Base-by-base conservation (phyloP, 2,888 invertebrate species). In the Sinohyriopsis cumingii region DNA sequence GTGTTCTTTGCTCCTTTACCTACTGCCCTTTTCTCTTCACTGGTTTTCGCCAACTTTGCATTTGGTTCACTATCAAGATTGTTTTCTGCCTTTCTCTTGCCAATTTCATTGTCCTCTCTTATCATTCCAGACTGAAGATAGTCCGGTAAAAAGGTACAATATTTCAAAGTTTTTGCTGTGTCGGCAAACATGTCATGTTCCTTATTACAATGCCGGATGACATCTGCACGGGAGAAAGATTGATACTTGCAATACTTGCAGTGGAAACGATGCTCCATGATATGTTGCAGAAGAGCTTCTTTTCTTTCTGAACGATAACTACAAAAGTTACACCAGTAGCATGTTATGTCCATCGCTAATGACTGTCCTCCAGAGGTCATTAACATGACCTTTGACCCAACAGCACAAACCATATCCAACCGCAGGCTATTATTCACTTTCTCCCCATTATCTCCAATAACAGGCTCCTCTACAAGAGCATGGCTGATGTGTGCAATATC, bases 241-340 rank as follows among this genome's bases (percentile, higher is more conserved):
- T 86, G 84, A 57, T 81, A 86, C 19, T 75, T 71, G 66, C 86
- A 86, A 65, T 76, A 81, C 61, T 83, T 82, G 68, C 86, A 86
- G 56, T 82, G 79, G 67, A 86, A 86, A 9, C 85, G 69, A 67
- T 86, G 86, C n/a, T 82, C 81, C 70, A 83, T 73, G 12, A 83
- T 77, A 75, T 86, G 86, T 63, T 82, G 75, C 12, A 83, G 55
- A 0, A 86, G 72, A 45, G 65, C 70, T 3, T 73, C 68, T 67
- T 85, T 85, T 55, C 72, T 75, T 59, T 80, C 79, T 3, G 81
- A 78, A 62, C 80, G 77, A 65, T 72, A 85, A 9, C 83, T 79
- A 69, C 86, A 86, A 72, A 86, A 86, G 67, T 86, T 86, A 71
- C 86, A 86, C 85, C 85, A 86, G 67, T 81, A 86, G 62, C 72